Percentiles rank a stretch among this genome's conserved stretches.
Evolutionary conservation across 2,888 invertebrate species (phyloP).

Genomic region (Ochropleura leucogaster): DNA sequence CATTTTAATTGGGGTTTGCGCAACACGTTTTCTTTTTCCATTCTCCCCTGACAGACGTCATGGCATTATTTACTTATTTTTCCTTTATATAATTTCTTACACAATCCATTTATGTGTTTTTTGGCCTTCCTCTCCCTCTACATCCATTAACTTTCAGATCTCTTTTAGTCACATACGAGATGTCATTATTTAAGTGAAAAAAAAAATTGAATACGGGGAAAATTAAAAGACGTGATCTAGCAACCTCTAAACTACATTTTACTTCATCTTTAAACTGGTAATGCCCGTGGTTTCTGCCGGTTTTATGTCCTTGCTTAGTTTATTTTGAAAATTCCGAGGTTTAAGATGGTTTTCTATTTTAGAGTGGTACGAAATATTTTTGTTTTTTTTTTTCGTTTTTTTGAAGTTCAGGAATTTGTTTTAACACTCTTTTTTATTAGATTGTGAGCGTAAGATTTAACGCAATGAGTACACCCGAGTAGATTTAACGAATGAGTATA

Average conservation of each 20-base stretch:
- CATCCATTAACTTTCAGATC: too few species aligned
- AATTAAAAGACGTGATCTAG: neutral
- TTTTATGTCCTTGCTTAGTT: slow-evolving; percentile 59
- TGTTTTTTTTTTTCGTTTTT: slow-evolving; percentile 12
- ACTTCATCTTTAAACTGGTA: slow-evolving; percentile 61
- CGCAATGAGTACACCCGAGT: neutral
- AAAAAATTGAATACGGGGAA: neutral
- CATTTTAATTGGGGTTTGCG: too few species aligned
- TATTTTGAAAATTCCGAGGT: slow-evolving; percentile 56
- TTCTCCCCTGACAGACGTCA: too few species aligned
- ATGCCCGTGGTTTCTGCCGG: slow-evolving; percentile 55
- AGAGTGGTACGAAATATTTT: slow-evolving; percentile 17
- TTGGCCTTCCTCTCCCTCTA: too few species aligned
- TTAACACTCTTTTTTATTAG: slow-evolving; percentile 17
- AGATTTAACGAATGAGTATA: neutral
- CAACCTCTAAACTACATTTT: slow-evolving; percentile 60
- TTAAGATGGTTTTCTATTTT: slow-evolving; percentile 38
- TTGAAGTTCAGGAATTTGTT: slow-evolving; percentile 26
- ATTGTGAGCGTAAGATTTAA: neutral
- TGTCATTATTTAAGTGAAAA: neutral
- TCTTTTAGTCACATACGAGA: too few species aligned
- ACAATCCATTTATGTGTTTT: too few species aligned
- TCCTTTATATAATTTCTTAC: too few species aligned
- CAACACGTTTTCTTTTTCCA: too few species aligned
- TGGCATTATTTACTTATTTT: too few species aligned